Evolutionary conservation across 1,140 invertebrate genomes (phyloP).

Genomic region (Zaprionus ghesquierei): DNA sequence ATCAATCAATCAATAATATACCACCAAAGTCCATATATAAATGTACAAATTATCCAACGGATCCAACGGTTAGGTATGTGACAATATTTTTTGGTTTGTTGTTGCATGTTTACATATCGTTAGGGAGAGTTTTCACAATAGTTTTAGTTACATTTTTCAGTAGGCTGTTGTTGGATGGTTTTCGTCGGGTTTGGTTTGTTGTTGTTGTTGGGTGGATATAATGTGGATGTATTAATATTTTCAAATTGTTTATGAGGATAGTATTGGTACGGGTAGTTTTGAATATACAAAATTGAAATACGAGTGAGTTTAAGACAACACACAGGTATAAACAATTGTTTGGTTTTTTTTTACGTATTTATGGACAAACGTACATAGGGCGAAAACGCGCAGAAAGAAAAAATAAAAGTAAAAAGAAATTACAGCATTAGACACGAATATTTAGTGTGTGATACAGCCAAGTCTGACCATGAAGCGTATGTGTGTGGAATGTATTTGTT

Average conservation of each 20-base stretch:
- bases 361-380: conserved; percentile 63
- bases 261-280: conserved; percentile 65
- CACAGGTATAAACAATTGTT: conserved; percentile 50
- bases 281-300: conserved; percentile 67
- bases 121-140: conserved; percentile 60
- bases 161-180: conserved; percentile 56
- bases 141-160: conserved; percentile 69
- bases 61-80: conserved; percentile 41
- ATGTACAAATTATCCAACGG: conserved; percentile 40
- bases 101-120: conserved; percentile 29
- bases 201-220: conserved; percentile 40
- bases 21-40: conserved; percentile 58
- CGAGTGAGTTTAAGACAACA: conserved; percentile 64
- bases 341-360: conserved; percentile 35
- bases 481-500: conserved; percentile 13
- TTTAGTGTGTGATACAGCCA: conserved; percentile 42
- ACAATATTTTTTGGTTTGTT: conserved; percentile 26
- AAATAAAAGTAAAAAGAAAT: conserved; percentile 78
- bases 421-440: conserved; percentile 79
- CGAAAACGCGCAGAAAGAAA: conserved; percentile 70
- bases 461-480: conserved; percentile 18
- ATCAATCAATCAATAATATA: conserved; percentile 67
- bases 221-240: conserved; percentile 31
- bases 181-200: conserved; percentile 38
- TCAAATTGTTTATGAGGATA: conserved; percentile 46